A percentile compares a stretch with the other conserved stretches of the same genome.
phyloP scores from a whole-genome alignment of 1,140 invertebrate genomes.

The Drosophila tropicalis region DNA sequence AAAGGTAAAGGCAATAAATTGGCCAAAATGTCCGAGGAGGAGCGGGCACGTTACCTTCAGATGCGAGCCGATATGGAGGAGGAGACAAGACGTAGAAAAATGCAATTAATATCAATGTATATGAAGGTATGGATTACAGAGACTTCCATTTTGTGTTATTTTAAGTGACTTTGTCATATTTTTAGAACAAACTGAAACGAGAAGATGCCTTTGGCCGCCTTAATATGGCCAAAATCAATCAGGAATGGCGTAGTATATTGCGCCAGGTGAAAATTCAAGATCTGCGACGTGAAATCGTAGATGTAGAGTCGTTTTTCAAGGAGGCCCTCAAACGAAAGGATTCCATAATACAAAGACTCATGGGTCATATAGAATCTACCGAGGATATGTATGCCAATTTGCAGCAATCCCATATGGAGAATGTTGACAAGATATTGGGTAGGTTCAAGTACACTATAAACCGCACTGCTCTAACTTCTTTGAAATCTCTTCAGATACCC shows the following conservation, averaged over 20 bases:
- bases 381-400: conserved; percentile 87
- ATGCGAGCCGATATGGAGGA: conserved; percentile 91
- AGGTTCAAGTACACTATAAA: conserved; percentile 36
- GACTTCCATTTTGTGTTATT: too few species aligned
- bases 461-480: background rate
- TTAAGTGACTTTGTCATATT: too few species aligned
- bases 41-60: conserved; percentile 90
- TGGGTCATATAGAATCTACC: conserved; percentile 87
- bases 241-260: conserved; percentile 90
- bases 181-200: conserved; percentile 90
- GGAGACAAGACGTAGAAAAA: conserved; percentile 89
- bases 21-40: conserved; percentile 92
- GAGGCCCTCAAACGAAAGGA: conserved; percentile 86
- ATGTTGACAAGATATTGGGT: conserved; percentile 88
- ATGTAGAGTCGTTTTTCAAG: conserved; percentile 78
- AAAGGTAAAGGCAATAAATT: conserved; percentile 88
- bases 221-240: conserved; percentile 92
- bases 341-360: conserved; percentile 86
- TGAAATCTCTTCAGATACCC: conserved; percentile 76
- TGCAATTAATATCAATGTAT: conserved; percentile 90
- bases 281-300: conserved; percentile 87
- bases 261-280: conserved; percentile 90
- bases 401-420: conserved; percentile 87
- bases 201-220: conserved; percentile 90
- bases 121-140: conserved; percentile 86